These are phyloP conservation scores for Drosophila littoralis DNA, from an alignment of 1,140 invertebrate species.

Conservation along the genomic window DNA sequence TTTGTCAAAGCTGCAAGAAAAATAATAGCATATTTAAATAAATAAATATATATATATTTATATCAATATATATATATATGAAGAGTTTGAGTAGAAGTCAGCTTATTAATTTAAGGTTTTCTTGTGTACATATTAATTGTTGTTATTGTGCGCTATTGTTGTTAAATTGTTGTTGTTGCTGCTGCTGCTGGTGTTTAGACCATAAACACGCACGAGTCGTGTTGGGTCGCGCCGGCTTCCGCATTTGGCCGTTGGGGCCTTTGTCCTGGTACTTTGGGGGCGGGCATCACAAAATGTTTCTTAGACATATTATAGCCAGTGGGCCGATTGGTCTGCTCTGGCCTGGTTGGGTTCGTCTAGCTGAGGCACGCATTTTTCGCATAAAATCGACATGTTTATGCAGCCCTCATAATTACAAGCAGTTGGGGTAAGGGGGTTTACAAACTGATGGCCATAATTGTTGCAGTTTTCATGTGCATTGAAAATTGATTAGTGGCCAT, in stretches of 20 bases:
- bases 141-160: constrained; percentile 55
- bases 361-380: constrained; percentile 74
- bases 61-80: neutral
- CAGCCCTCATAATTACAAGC: constrained; percentile 40
- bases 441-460: constrained; percentile 41
- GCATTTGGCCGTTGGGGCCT: constrained; percentile 37
- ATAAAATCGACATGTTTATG: constrained; percentile 80
- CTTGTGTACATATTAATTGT: constrained; percentile 70
- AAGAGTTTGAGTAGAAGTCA: constrained; percentile 29
- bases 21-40: neutral
- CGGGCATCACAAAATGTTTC: constrained; percentile 71
- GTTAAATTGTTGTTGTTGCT: constrained; percentile 3
- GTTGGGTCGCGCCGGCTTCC: constrained; percentile 73
- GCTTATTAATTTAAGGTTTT: constrained; percentile 72
- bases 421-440: neutral
- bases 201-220: constrained; percentile 78
- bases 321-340: neutral
- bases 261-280: constrained; percentile 35
- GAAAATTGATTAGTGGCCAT: constrained; percentile 37
- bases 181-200: constrained; percentile 42
- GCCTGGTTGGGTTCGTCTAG: constrained; percentile 3
- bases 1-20: constrained; percentile 30
- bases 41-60: constrained; percentile 5
- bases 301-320: constrained; percentile 67
- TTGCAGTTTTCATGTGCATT: constrained; percentile 44